Conservation (phyloP, 2,888 invertebrate species). For the Hirtodrosophila histrioides region DNA sequence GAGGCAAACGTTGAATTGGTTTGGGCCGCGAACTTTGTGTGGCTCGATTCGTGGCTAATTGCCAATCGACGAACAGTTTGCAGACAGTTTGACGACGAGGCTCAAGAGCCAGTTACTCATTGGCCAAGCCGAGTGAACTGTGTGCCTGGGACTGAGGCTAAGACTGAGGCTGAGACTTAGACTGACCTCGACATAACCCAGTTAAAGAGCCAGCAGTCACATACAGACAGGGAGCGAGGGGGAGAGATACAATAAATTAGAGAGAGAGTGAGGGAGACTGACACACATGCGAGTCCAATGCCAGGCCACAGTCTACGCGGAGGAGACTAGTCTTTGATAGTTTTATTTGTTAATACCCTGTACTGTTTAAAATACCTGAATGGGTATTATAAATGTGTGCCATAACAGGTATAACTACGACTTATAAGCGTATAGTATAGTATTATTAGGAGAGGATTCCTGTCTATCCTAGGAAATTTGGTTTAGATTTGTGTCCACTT, state of each 20-base stretch:
- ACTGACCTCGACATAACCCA: constrained; percentile 65
- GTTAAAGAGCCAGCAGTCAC: constrained; percentile 37
- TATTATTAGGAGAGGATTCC: too few species aligned
- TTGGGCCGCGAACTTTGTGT: constrained; percentile 56
- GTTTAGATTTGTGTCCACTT: too few species aligned
- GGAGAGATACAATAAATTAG: constrained; percentile 10
- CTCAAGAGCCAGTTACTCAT: constrained; percentile 56
- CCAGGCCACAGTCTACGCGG: constrained; percentile 44
- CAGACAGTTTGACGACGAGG: constrained; percentile 73
- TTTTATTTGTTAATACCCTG: too few species aligned
- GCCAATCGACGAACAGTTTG: constrained; percentile 64
- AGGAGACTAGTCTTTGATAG: constrained; percentile 36
- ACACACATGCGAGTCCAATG: constrained; percentile 57
- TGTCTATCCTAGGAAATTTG: too few species aligned
- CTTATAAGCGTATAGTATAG: too few species aligned
- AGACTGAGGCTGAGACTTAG: constrained; percentile 11
- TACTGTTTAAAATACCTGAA: too few species aligned
- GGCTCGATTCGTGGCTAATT: constrained; percentile 62
- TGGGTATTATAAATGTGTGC: too few species aligned
- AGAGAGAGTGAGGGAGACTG: not conserved
- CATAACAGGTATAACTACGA: too few species aligned
- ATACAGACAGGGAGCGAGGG: not conserved
- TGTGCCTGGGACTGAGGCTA: constrained; percentile 31
- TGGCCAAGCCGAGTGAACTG: constrained; percentile 52
- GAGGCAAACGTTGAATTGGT: constrained; percentile 47